Evolutionary conservation across 2,797 vertebrate genomes (phyloP).

Genomic region (Intellagama lesueurii): DNA sequence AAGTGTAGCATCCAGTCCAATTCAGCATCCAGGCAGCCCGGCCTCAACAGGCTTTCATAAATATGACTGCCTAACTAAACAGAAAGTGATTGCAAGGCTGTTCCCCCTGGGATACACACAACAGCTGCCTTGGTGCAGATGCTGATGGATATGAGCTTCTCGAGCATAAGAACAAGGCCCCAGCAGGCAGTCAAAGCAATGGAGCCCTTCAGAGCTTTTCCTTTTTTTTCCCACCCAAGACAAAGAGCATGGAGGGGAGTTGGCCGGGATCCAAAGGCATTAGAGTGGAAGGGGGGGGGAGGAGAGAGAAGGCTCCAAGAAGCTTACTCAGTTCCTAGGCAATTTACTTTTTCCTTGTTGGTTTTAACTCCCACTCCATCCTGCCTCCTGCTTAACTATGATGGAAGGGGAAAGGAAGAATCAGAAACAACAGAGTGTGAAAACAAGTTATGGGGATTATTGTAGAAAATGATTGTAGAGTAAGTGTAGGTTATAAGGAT

Average conservation of each 20-base stretch:
- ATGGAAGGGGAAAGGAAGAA: constrained; percentile 8
- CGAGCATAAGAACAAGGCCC: background rate
- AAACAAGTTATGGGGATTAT: background rate
- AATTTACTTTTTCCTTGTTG: background rate
- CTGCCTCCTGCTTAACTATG: background rate
- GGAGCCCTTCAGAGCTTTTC: background rate
- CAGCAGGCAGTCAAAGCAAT: constrained; percentile 6
- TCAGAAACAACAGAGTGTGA: background rate
- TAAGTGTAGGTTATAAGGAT: background rate
- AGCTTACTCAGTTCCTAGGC: constrained; percentile 1
- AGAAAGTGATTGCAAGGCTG: constrained; percentile 27
- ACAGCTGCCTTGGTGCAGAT: background rate
- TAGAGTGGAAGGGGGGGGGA: background rate
- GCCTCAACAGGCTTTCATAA: constrained; percentile 20
- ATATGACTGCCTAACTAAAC: background rate
- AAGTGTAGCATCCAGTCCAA: constrained; percentile 29
- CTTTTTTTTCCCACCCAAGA: constrained; percentile 1
- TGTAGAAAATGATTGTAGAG: background rate
- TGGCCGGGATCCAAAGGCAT: background rate
- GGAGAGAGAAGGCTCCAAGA: background rate
- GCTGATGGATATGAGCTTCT: background rate
- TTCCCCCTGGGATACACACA: background rate
- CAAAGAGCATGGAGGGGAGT: background rate
- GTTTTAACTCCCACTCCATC: background rate
- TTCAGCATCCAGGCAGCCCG: constrained; percentile 35